Conservation (phyloP, 2,888 invertebrate species). For the Sarcophaga caerulescens region DNA sequence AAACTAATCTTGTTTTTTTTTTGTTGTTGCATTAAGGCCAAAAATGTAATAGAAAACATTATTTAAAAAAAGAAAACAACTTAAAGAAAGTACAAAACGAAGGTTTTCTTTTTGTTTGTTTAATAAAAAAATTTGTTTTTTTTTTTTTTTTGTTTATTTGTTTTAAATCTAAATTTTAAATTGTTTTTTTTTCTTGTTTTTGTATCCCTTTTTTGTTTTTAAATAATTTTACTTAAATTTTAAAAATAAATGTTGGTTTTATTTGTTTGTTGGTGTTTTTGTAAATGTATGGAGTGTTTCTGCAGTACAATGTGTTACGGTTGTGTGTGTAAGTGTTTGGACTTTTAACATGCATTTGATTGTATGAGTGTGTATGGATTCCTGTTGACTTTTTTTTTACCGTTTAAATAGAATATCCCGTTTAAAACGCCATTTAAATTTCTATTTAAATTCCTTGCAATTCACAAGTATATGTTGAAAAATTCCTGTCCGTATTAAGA, state of each 20-base stretch:
- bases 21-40: slow-evolving; percentile 75
- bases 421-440: not conserved
- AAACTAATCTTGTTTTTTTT: slow-evolving; percentile 69
- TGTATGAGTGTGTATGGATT: slow-evolving; percentile 1
- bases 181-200: slow-evolving; percentile 50
- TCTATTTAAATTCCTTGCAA: not conserved
- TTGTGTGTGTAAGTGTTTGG: slow-evolving; percentile 15
- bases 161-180: slow-evolving; percentile 65
- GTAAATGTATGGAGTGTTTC: slow-evolving; percentile 35
- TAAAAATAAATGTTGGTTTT: slow-evolving; percentile 59
- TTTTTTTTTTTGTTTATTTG: slow-evolving; percentile 20
- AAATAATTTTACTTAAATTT: slow-evolving; percentile 61
- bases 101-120: slow-evolving; percentile 30
- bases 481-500: too few species aligned
- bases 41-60: slow-evolving; percentile 74
- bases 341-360: not conserved
- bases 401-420: not conserved
- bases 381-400: not conserved
- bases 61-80: slow-evolving; percentile 48
- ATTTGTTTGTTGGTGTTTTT: slow-evolving; percentile 35
- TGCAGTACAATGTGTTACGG: slow-evolving; percentile 23
- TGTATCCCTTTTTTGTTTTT: slow-evolving; percentile 54
- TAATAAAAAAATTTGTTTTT: slow-evolving; percentile 44
- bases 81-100: slow-evolving; percentile 55
- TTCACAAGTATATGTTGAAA: not conserved